Percentiles rank a stretch among this genome's conserved stretches.
Evolutionary conservation across 2,797 vertebrate genomes (phyloP).

Genomic region (Gymnodraco acuticeps): DNA sequence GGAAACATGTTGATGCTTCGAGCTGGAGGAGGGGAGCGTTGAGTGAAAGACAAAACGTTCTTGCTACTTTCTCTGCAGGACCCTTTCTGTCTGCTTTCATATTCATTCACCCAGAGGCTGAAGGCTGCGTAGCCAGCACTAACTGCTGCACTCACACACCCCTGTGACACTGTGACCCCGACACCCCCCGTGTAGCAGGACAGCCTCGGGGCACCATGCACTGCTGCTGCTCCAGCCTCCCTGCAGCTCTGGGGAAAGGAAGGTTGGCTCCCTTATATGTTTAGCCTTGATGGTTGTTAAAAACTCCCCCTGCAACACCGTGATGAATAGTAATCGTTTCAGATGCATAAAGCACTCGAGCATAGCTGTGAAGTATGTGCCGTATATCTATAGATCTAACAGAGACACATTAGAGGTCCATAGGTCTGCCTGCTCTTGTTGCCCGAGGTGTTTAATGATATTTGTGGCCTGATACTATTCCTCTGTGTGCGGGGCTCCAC

Average conservation of each 20-base stretch:
- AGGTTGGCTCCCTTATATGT: slow-evolving; percentile 34
- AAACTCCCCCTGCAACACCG: slow-evolving; percentile 15
- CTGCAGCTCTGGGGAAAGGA: slow-evolving; percentile 27
- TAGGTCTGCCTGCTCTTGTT: slow-evolving; percentile 42
- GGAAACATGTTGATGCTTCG: slow-evolving; percentile 45
- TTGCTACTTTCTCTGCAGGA: slow-evolving; percentile 42
- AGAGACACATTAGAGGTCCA: slow-evolving; percentile 46
- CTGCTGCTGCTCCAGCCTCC: slow-evolving; percentile 35
- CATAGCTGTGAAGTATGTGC: slow-evolving; percentile 29
- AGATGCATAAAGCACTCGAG: slow-evolving; percentile 45
- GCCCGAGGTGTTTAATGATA: slow-evolving; percentile 56
- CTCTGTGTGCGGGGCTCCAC: slow-evolving; percentile 25
- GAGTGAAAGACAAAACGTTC: slow-evolving; percentile 47
- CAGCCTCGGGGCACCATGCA: slow-evolving; percentile 58
- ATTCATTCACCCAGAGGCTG: slow-evolving; percentile 49
- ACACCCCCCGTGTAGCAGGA: slow-evolving; percentile 38
- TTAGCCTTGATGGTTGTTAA: slow-evolving; percentile 46
- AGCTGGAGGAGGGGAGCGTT: slow-evolving; percentile 20
- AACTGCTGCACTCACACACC: slow-evolving; percentile 50
- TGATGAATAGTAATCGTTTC: slow-evolving; percentile 60
- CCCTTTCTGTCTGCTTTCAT: slow-evolving; percentile 29
- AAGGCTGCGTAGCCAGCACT: slow-evolving; percentile 26
- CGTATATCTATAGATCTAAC: slow-evolving; percentile 39
- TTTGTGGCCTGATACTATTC: slow-evolving; percentile 48
- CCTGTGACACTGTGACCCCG: slow-evolving; percentile 47